Conservation (phyloP, 2,113 vertebrate genomes). For the Argyrosomus japonicus region DNA sequence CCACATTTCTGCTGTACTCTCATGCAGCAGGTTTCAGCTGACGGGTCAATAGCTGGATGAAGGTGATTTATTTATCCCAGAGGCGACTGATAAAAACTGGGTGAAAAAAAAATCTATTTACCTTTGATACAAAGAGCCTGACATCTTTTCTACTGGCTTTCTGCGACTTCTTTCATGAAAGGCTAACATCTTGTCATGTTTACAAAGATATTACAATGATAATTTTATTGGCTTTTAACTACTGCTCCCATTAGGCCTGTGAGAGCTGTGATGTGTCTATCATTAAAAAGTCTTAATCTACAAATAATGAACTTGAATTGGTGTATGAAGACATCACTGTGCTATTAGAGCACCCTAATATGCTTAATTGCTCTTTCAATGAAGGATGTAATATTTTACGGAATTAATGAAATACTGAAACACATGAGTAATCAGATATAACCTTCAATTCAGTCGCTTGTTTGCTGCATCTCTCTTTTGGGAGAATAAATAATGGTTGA, state of each 20-base stretch:
- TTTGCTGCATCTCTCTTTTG: neutral
- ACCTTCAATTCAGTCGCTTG: neutral
- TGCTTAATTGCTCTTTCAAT: neutral
- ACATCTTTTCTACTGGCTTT: neutral
- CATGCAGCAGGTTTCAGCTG: neutral
- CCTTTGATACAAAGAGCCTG: neutral
- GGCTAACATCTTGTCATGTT: neutral
- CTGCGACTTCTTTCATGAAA: neutral
- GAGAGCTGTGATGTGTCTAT: neutral
- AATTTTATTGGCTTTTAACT: neutral
- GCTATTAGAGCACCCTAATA: neutral
- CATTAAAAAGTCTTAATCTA: neutral
- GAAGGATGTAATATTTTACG: neutral
- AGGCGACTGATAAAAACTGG: neutral
- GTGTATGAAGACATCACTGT: neutral
- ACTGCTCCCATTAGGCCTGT: neutral
- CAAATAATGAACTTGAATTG: neutral
- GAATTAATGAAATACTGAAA: neutral
- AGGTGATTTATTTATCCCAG: slow-evolving; percentile 15
- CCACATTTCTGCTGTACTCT: neutral
- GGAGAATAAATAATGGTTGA: neutral
- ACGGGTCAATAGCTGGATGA: neutral
- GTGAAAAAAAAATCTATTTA: neutral
- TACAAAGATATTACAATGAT: neutral
- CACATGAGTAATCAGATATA: neutral